phyloP scores from a whole-genome alignment of 2,888 invertebrate genomes.

The Phengaris arion region DNA sequence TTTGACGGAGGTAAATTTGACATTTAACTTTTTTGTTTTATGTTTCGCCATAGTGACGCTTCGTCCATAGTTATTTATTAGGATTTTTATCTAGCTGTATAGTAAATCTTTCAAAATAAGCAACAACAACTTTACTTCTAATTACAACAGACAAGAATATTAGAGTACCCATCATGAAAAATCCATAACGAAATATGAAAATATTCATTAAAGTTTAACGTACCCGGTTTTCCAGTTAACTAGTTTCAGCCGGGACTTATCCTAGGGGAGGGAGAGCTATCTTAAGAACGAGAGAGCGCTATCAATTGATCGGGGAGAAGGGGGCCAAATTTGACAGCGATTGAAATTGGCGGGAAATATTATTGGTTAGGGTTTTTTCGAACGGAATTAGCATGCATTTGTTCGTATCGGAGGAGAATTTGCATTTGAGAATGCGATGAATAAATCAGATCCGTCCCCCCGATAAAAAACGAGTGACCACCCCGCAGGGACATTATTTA shows the following conservation, averaged over 20 bases:
- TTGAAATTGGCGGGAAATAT: conserved; percentile 79
- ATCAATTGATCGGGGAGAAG: conserved; percentile 75
- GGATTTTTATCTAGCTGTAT: neutral
- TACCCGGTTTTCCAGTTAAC: conserved; percentile 53
- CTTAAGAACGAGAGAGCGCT: conserved; percentile 78
- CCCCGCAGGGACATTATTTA: conserved; percentile 28
- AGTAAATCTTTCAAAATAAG: neutral
- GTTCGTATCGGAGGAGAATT: conserved; percentile 41
- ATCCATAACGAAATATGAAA: conserved; percentile 28
- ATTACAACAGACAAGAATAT: neutral
- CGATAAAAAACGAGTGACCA: conserved; percentile 24
- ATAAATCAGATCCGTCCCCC: conserved; percentile 35
- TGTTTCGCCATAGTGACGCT: neutral
- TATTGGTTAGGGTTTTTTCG: conserved; percentile 64
- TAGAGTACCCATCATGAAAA: neutral
- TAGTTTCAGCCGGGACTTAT: conserved; percentile 68
- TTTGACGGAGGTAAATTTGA: neutral
- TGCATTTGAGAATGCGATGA: conserved; percentile 39
- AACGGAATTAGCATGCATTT: conserved; percentile 49
- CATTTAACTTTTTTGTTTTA: neutral
- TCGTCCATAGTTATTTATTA: neutral
- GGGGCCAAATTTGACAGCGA: conserved; percentile 77
- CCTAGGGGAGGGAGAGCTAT: conserved; percentile 68
- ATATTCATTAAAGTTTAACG: conserved; percentile 39
- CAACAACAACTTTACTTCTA: neutral